Percentiles rank a stretch among this genome's conserved stretches.
phyloP scores from a whole-genome alignment of 1,140 invertebrate genomes.

The Chionoecetes opilio region DNA sequence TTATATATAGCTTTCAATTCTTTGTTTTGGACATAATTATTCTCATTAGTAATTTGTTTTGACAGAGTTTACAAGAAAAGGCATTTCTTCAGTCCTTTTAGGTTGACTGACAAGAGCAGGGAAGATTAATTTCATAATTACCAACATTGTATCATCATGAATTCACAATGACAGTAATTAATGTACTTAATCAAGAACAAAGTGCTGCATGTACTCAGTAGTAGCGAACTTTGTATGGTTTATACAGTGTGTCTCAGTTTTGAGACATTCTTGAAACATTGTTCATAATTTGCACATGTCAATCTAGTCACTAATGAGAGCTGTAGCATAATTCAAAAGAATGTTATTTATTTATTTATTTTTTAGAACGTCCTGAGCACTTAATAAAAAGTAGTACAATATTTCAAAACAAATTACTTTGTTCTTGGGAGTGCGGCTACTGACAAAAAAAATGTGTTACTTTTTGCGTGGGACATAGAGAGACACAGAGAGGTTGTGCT shows the following conservation, averaged over 20 bases:
- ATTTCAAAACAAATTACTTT: no score
- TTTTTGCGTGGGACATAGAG: no score
- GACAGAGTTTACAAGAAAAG: background rate
- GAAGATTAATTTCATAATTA: background rate
- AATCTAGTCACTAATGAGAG: background rate
- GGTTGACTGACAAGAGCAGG: background rate
- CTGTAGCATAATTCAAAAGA: background rate
- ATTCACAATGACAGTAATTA: background rate
- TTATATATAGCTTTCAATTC: background rate
- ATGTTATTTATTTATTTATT: background rate
- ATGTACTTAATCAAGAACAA: no score
- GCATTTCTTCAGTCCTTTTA: background rate
- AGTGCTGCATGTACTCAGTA: background rate
- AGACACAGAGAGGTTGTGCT: no score
- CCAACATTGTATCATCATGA: background rate
- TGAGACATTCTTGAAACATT: background rate
- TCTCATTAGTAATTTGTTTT: background rate
- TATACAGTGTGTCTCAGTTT: background rate
- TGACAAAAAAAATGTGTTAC: no score
- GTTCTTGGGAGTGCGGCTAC: no score
- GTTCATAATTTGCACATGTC: background rate
- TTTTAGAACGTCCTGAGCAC: background rate
- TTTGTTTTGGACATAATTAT: background rate
- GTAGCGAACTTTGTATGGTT: background rate
- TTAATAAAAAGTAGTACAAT: constrained; percentile 10